Evolutionary conservation across 2,888 invertebrate genomes (phyloP), one percentile per base, ranked within the genome.

Genomic region (Podotricha telesiphe): DNA sequence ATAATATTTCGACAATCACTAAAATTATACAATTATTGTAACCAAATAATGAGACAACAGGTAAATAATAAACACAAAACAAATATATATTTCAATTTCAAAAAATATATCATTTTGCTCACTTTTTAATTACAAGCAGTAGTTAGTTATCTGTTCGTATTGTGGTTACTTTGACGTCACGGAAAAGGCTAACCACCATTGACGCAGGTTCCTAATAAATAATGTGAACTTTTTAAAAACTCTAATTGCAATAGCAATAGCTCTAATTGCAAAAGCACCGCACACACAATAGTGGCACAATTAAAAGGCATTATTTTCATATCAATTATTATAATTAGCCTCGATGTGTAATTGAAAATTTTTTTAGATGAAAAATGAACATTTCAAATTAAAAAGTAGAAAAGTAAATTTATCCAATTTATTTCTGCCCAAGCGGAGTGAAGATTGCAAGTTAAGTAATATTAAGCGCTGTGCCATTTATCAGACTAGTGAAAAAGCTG

Each of bases 181-280:
- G 64, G 48, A 71, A 71, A 64, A 69, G 65, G 37, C 61, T 48
- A 66, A 66, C 68, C 68, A 42, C 71, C 69, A 67, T 71, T 71
- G 71, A 71, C 71, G 69, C 59, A 67, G 55, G 45, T 42, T 20
- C 47, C 0, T 64, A 55, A 66, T 63, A n/a, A n/a, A n/a, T 66
- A 63, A 22, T 50, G 17, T 40, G 6, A 45, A n/a, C 42, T 13
- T 47, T 48, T 59, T 61, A 45, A 67, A 61, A 42, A 17, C 48
- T 10, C 17, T 20, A 56, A 65, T 47, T 48, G 2, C 13, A 17
- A 40, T 42, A 42, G 5, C 2, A 20, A 61, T 53, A 53, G 61
- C n/a, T n/a, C n/a, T n/a, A n/a, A n/a, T n/a, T n/a, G n/a, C n/a
- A 61, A 45, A 61, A 37, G 48, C 6, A 28, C 28, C 28, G n/a